Evolutionary conservation across 2,797 vertebrate genomes (phyloP), one percentile per base, ranked within the genome.

Genomic region (Adelosebastes latens): DNA sequence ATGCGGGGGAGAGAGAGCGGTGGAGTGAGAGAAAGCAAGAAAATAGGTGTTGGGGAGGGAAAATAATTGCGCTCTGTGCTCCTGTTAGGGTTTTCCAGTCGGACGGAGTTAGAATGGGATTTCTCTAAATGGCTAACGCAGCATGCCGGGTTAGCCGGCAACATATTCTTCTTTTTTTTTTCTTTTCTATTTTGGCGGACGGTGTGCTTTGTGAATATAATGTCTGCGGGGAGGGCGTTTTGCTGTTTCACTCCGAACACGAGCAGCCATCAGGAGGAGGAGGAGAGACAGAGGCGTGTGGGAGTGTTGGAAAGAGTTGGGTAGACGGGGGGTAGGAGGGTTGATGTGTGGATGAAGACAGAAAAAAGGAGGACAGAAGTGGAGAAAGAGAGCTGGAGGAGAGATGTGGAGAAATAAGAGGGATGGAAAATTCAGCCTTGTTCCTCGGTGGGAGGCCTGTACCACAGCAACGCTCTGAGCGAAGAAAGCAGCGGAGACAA

Each of bases 71-170:
- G 79, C 88, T 59, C 82, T 77, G 87, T 87, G 88, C 89, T 92
- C 87, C 75, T 60, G 90, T 92, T 93, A 86, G 85, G 85, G 75
- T 70, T 92, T 93, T 93, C 83, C 83, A 91, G 89, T 90, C 75
- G 49, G 86, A 85, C 80, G 20, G 79, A 83, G 90, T 74, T 79
- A 76, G 91, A 93, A 91, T 88, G 87, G 88, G 87, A 91, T 93
- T 90, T 92, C 86, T 90, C 82, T 91, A 92, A 94, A 93, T 16
- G 92, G 92, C 92, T 84, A 93, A 94, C 91, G 66, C 92, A 93
- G 92, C 93, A 93, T 85, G 88, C 88, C 20, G 49, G 20, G 49
- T 53, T 53, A 53, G 1, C 49, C 67, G 52, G 76, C 60, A 34
- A 66, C 52, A 52, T 77, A 77, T 86, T 65, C 34, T 68, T 68